These are phyloP conservation scores for Chloroceryle inda DNA, from an alignment of 2,797 vertebrate species.

Conservation along the genomic window DNA sequence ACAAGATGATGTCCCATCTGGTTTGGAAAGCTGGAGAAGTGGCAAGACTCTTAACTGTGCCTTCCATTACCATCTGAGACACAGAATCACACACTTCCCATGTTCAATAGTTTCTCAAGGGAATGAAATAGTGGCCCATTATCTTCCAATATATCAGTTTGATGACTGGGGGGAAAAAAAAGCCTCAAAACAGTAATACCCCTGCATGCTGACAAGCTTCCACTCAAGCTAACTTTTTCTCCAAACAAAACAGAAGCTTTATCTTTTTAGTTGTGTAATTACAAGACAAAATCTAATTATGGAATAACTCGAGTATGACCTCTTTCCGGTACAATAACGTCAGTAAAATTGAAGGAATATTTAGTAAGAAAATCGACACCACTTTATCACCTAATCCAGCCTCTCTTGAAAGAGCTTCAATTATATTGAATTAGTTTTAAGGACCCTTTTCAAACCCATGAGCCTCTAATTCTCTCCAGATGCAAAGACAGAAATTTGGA, in stretches of 20 bases:
- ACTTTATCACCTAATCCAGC: background rate
- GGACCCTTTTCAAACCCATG: background rate
- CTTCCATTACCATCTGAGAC: background rate
- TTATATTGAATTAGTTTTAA: slow-evolving; percentile 5
- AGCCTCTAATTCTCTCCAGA: slow-evolving; percentile 59
- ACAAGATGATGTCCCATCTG: background rate
- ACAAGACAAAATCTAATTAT: background rate
- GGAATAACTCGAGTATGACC: background rate
- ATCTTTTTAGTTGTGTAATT: background rate
- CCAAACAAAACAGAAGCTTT: background rate
- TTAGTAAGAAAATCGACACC: background rate
- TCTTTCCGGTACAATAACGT: background rate
- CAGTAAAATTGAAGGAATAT: background rate
- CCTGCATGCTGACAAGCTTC: background rate
- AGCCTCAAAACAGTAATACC: background rate
- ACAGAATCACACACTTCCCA: background rate
- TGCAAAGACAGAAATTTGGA: slow-evolving; percentile 35
- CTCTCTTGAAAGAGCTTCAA: background rate
- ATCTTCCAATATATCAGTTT: background rate
- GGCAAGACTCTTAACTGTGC: background rate
- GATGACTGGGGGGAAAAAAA: background rate
- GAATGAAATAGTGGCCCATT: background rate
- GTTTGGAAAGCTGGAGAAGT: background rate
- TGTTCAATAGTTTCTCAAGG: background rate
- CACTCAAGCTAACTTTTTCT: background rate